phyloP scores from a whole-genome alignment of 2,113 vertebrate species.

The Haplotaxodon microlepis region DNA sequence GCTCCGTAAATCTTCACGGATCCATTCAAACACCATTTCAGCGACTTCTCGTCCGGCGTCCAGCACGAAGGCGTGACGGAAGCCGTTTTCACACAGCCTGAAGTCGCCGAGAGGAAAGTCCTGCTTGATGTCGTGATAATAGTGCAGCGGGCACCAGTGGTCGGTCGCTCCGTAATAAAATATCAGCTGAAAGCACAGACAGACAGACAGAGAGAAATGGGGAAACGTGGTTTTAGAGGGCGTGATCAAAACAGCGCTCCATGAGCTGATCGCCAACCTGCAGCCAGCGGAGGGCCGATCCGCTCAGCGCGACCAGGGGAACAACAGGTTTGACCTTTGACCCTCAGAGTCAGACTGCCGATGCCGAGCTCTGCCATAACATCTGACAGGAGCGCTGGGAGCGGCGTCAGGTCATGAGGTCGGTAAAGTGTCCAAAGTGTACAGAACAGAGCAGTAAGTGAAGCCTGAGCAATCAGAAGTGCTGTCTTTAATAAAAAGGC shows the following conservation, averaged over 20 bases:
- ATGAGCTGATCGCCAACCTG: accelerated
- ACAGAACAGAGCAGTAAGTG: not conserved
- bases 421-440: not conserved
- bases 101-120: constrained; percentile 86
- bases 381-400: not conserved
- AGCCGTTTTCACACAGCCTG: constrained; percentile 80
- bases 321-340: not conserved
- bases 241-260: not conserved
- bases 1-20: constrained; percentile 64
- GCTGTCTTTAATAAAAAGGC: not conserved
- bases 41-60: constrained; percentile 78
- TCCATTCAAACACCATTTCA: constrained; percentile 78
- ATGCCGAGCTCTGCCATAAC: not conserved
- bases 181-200: constrained; percentile 75
- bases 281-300: accelerated
- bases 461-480: not conserved
- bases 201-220: not conserved
- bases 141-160: constrained; percentile 84
- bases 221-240: not conserved
- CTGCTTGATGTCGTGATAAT: constrained; percentile 85
- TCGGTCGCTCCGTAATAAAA: constrained; percentile 90
- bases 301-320: not conserved
- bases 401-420: not conserved
- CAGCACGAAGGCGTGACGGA: constrained; percentile 84
- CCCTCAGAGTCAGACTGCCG: accelerated